Base-by-base conservation (phyloP, 2,113 vertebrate genomes). In the Zapus hudsonius region DNA sequence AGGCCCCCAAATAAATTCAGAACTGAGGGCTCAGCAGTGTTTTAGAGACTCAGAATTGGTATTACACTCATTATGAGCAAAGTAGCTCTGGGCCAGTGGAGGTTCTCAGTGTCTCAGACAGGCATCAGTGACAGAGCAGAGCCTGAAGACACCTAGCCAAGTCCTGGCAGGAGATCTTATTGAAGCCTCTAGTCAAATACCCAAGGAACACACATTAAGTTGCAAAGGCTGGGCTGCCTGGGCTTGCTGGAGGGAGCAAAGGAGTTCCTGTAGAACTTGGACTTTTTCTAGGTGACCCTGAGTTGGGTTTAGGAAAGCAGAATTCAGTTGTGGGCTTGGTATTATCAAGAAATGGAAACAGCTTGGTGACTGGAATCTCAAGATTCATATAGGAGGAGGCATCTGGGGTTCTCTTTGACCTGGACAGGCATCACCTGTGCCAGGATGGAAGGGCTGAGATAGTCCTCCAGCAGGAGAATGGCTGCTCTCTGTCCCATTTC, bases 171-270 rank as follows among this genome's bases (percentile, higher is more conserved):
- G 13, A 47, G 2, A 5, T 52, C 31, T 92, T 59, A 36, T 31
- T n/a, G 31, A 70, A 64, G n/a, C 23, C 31, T 1, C 0, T 2
- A 5, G 19, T n/a, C n/a, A n/a, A 44, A 3, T 5, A 1, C 27
- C 40, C 61, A 23, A 20, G 15, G 7, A 19, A 16, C 0, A 16
- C 7, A 7, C 4, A 12, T 78, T 19, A 1, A 2, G 22, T 33
- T 36, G 52, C 52, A 13, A 42, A 76, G 10, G 23, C 47, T 7
- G 25, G 27, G 61, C 7, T 23, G 55, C 4, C 6, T 12, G 52
- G 31, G 23, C 36, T 86, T 8, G 16, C 40, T 27, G 63, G 7
- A 55, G 12, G 52, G n/a, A 1, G 4, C 13, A 10, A 4, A 9
- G n/a, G n/a, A n/a, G n/a, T n/a, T n/a, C n/a, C n/a, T n/a, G n/a